Evolutionary conservation across 2,797 vertebrate genomes (phyloP).

Genomic region (Girardinus metallicus): DNA sequence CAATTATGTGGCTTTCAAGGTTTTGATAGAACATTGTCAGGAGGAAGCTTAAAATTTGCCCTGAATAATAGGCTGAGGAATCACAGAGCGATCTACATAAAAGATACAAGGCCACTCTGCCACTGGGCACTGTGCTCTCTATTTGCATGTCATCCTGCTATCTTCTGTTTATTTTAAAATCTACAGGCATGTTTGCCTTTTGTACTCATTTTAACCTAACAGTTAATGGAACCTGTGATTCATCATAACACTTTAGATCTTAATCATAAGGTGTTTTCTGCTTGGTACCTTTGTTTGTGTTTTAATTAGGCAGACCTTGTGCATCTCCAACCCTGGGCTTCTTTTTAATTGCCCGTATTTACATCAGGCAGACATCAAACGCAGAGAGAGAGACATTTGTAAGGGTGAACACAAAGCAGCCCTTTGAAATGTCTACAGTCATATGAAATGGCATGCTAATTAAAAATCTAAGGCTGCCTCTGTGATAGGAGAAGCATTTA

Average conservation of each 20-base stretch:
- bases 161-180: conserved; percentile 82
- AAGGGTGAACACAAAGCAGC: conserved; percentile 90
- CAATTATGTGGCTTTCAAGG: conserved; percentile 53
- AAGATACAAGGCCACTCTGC: conserved; percentile 74
- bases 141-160: conserved; percentile 62
- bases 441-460: conserved; percentile 92
- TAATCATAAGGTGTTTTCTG: conserved; percentile 91
- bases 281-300: conserved; percentile 94
- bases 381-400: conserved; percentile 89
- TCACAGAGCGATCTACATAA: conserved; percentile 44
- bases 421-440: conserved; percentile 94
- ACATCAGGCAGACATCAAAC: conserved; percentile 97
- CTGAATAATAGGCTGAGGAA: conserved; percentile 56
- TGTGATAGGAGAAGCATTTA: conserved; percentile 86
- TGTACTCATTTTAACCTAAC: conserved; percentile 90
- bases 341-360: conserved; percentile 96
- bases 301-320: conserved; percentile 96
- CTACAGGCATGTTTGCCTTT: conserved; percentile 84
- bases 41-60: conserved; percentile 54
- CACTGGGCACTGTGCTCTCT: conserved; percentile 55
- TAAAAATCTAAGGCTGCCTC: conserved; percentile 89
- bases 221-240: conserved; percentile 91
- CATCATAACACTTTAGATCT: conserved; percentile 94
- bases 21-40: conserved; percentile 55
- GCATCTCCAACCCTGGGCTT: conserved; percentile 89